Base-by-base conservation (phyloP, 2,888 invertebrate species). In the Heliconius ismenius region DNA sequence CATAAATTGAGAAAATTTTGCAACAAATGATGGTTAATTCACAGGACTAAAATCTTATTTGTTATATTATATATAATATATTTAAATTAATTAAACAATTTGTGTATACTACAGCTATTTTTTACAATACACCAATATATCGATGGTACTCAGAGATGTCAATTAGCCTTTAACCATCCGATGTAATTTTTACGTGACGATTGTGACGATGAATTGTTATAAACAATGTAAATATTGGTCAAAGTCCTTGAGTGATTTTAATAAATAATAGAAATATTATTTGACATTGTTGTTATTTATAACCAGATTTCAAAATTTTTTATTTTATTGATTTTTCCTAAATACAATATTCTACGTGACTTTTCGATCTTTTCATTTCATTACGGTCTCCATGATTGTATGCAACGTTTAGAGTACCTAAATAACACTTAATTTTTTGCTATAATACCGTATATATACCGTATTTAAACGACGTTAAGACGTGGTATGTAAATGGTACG, bases 401-500 rank as follows among this genome's bases (percentile, higher is more conserved):
- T 60, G 10, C 3, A 60, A 60, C 13, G 18, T 4, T n/a, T 58
- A n/a, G 11, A n/a, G 58, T 26, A n/a, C n/a, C n/a, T n/a, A 62
- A 26, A 7, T 15, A 62, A 28, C 26, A 62, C 15, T 13, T 60
- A 60, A 60, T 13, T 4, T 6, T 60, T 60, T 62, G 28, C 24
- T 62, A 26, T 26, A 62, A 62, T 26, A 62, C 4, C 62, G n/a
- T 26, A 62, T 68, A n/a, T n/a, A n/a, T n/a, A n/a, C n/a, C n/a
- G 62, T 75, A 67, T 76, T 74, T 79, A 81, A 78, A 69, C 67
- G 70, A 76, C 76, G 77, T 75, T 78, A 79, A 77, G 74, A 77
- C 77, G 18, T 60, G 32, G 36, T 73, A 72, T 76, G 79, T 82
- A 80, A 79, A 79, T 75, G 79, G 70, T 76, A 73, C 81, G 77